phyloP scores from a whole-genome alignment of 2,113 vertebrate genomes.

The Podilymbus podiceps region DNA sequence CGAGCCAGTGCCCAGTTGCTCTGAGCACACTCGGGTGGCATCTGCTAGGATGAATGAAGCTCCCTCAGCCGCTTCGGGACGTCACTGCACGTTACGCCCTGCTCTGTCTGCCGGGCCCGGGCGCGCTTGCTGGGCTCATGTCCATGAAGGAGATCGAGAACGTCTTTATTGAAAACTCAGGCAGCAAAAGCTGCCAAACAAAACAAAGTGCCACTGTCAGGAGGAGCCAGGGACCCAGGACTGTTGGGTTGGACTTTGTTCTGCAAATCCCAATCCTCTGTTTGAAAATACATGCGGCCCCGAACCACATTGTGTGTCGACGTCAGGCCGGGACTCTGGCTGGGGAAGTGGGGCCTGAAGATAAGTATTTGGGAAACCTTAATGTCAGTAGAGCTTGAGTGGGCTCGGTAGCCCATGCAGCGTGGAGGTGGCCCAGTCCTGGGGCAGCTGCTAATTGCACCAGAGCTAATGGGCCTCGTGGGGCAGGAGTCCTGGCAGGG shows the following conservation, averaged over 20 bases:
- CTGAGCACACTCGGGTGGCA: not conserved
- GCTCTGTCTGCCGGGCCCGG: slow-evolving; percentile 14
- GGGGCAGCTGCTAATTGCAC: not conserved
- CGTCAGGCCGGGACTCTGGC: not conserved
- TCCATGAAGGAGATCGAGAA: slow-evolving; percentile 48
- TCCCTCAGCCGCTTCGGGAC: not conserved
- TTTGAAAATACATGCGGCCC: not conserved
- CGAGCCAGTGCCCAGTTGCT: not conserved
- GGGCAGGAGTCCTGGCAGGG: too few relatives aligned
- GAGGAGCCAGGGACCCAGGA: not conserved
- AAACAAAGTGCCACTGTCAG: not conserved
- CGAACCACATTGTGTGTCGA: accelerated
- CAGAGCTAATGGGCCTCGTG: accelerated
- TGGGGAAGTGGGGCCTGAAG: not conserved
- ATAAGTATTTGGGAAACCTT: not conserved
- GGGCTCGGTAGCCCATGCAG: not conserved
- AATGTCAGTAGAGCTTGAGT: not conserved
- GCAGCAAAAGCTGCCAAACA: not conserved
- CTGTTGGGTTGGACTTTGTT: not conserved
- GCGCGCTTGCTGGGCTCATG: not conserved
- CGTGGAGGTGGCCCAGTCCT: not conserved
- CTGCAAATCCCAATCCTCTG: not conserved
- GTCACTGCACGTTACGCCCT: not conserved
- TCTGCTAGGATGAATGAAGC: not conserved
- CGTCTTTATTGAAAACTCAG: not conserved